phyloP scores from a whole-genome alignment of 2,113 vertebrate species.

The Triplophysa siluroides region DNA sequence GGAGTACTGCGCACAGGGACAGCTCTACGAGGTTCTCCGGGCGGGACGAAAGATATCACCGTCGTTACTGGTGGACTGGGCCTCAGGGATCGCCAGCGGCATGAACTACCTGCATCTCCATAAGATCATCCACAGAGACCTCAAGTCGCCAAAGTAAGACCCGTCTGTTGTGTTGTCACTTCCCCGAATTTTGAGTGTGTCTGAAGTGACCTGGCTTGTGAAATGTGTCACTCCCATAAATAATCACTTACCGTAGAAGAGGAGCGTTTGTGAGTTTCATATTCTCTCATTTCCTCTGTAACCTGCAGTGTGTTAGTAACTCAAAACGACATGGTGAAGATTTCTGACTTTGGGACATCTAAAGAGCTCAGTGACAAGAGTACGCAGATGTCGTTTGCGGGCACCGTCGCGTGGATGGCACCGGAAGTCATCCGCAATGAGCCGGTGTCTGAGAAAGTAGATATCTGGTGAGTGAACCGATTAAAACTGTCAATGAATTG shows the following conservation, averaged over 20 bases:
- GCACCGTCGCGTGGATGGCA: slow-evolving; percentile 98
- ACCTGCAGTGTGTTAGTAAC: slow-evolving; percentile 90
- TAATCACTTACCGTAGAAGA: too few species aligned
- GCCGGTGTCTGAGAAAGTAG: slow-evolving; percentile 96
- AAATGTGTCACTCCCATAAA: too few species aligned
- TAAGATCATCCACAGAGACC: slow-evolving; percentile 99
- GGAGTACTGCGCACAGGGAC: slow-evolving; percentile 97
- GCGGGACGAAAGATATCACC: slow-evolving; percentile 91
- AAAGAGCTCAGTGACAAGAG: slow-evolving; percentile 99
- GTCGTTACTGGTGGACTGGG: slow-evolving; percentile 94
- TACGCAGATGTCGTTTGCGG: slow-evolving; percentile 98
- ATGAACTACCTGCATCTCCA: slow-evolving; percentile 99
- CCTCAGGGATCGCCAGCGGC: slow-evolving; percentile 93
- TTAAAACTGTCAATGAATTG: too few species aligned
- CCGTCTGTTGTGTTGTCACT: too few species aligned
- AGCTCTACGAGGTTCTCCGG: slow-evolving; percentile 94
- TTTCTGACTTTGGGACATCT: slow-evolving; percentile 97
- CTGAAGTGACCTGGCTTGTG: too few species aligned
- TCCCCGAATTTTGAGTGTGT: too few species aligned
- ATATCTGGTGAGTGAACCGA: slow-evolving; percentile 88
- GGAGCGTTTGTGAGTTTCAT: too few species aligned
- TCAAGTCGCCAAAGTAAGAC: slow-evolving; percentile 97
- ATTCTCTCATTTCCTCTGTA: neutral
- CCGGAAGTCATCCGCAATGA: slow-evolving; percentile 98
- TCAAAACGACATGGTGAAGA: slow-evolving; percentile 93